Conservation (phyloP, 2,888 invertebrate genomes). For the Lutraria lutraria region DNA sequence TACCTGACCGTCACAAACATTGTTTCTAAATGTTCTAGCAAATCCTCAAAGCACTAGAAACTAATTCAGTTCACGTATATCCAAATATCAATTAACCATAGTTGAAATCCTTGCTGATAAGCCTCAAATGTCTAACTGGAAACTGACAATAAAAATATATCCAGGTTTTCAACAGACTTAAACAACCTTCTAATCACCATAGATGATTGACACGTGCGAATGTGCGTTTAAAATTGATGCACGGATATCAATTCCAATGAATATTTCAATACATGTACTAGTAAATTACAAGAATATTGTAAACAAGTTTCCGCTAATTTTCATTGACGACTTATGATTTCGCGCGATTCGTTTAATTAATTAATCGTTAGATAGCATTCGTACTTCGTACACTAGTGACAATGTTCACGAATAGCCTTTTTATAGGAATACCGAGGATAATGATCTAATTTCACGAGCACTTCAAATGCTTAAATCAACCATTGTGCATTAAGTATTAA, state of each 20-base stretch:
- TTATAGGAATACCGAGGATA: no score
- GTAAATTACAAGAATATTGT: no score
- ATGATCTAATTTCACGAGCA: background rate
- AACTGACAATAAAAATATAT: no score
- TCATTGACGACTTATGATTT: no score
- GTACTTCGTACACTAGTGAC: no score
- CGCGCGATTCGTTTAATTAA: no score
- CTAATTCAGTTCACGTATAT: background rate
- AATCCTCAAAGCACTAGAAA: background rate
- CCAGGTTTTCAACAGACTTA: background rate
- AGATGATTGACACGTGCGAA: background rate
- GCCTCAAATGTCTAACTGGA: no score
- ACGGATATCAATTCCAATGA: background rate
- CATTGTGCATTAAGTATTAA: background rate
- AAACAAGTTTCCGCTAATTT: no score
- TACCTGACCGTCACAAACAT: conserved; percentile 67
- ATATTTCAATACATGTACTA: background rate
- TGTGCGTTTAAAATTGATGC: background rate
- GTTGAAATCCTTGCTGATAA: background rate
- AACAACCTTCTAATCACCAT: background rate
- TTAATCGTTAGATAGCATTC: no score
- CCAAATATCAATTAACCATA: background rate
- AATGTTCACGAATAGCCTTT: no score
- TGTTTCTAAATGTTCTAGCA: background rate
- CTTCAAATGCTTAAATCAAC: background rate